Percentiles rank a stretch among this genome's conserved stretches.
Conservation (phyloP, 2,888 invertebrate genomes). For the Drosophila setosimentum region DNA sequence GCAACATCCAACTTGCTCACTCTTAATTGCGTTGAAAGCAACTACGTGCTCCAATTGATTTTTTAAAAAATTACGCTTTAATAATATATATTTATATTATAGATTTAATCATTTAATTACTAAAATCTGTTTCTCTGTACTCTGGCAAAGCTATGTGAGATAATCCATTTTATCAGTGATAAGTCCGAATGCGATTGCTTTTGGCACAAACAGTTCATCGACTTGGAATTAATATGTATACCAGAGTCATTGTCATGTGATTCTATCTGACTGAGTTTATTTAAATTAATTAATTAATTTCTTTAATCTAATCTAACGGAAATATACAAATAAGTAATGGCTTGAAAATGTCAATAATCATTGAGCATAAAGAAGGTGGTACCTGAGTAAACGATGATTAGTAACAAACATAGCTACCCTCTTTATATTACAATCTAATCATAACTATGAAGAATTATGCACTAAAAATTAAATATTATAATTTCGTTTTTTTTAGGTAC, state of each 20-base stretch:
- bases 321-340: neutral
- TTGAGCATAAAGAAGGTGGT: neutral
- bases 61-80: conserved; percentile 35
- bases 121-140: neutral
- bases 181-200: neutral
- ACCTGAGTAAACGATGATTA: neutral
- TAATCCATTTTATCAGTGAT: neutral
- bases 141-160: neutral
- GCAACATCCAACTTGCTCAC: neutral
- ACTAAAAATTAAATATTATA: neutral
- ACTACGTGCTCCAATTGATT: neutral
- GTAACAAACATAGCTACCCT: neutral
- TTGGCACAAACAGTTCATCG: neutral
- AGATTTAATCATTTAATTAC: conserved; percentile 29
- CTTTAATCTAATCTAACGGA: neutral
- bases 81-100: conserved; percentile 20
- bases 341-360: neutral
- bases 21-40: conserved; percentile 6
- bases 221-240: neutral
- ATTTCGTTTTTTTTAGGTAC: neutral
- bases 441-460: neutral
- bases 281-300: neutral
- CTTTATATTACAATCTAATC: neutral
- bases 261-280: neutral
- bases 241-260: neutral